Evolutionary conservation across 2,113 vertebrate species (phyloP), one percentile per base, ranked within the genome.

Genomic region (Mastomys coucha): DNA sequence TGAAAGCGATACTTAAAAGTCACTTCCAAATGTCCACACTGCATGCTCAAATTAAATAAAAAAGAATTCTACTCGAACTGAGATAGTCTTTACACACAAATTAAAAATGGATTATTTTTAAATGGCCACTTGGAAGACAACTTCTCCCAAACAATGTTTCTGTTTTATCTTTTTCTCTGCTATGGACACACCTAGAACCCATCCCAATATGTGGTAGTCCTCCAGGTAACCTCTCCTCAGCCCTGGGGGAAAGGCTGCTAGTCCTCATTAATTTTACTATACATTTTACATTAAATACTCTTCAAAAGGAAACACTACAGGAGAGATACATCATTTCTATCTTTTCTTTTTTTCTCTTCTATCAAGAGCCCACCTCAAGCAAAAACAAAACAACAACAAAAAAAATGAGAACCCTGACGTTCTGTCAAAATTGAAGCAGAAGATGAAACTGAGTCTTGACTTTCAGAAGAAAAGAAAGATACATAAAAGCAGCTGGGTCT

Each of bases 41-140:
- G 4, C 13, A 75, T n/a, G 93, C 2, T 88, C 63, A 96, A 94
- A 94, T 91, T 87, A 96, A 72, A 45, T 24, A 78, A 95, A 91
- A 82, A 96, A 94, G 63, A 89, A 45, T n/a, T 95, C 88, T 77
- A 49, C 39, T 24, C 11, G 49, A 53, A 73, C 22, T 49, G 33
- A 91, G 90, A 77, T 58, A 72, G 19, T 11, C 28, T 65, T 97
- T 82, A 91, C 93, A 65, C 89, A 92, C 93, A 92, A 89, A 70
- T 20, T 31, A 31, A 84, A 96, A 91, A 91, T 53, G 87, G 14
- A 65, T 96, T 70, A 19, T 91, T 86, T 88, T 88, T 92, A 96
- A 96, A 87, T 31, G 51, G 75, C 45, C 24, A 20, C 63, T 95
- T 70, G 2, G 92, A 91, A 92, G 80, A 58, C 1, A 90, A 36